A percentile compares a stretch with the other conserved stretches of the same genome.
Conservation (phyloP, 1,140 invertebrate species). For the Eriocheir sinensis region DNA sequence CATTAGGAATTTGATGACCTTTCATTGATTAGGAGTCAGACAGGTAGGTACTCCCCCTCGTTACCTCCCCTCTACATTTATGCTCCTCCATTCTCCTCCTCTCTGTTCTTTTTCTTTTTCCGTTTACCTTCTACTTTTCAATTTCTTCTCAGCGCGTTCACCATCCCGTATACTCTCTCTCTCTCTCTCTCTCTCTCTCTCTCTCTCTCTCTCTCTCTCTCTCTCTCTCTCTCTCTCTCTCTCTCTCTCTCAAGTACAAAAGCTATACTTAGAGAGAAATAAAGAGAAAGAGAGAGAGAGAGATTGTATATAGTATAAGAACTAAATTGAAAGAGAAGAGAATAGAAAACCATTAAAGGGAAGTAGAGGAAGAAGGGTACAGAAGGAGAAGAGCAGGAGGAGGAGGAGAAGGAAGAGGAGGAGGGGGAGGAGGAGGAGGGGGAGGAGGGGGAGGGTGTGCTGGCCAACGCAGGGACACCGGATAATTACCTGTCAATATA, state of each 20-base stretch:
- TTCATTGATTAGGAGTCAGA: constrained; percentile 48
- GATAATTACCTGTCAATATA: constrained; percentile 63
- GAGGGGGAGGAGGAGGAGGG: constrained; percentile 19
- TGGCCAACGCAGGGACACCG: constrained; percentile 52
- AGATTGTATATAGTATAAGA: not conserved
- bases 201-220: constrained; percentile 47
- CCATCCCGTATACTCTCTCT: not conserved
- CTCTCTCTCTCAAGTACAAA: not conserved
- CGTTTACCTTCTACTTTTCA: not conserved
- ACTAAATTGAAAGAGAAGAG: not conserved
- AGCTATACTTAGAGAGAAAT: not conserved
- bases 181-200: constrained; percentile 47
- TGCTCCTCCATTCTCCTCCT: not conserved
- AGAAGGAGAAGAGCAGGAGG: too few species aligned
- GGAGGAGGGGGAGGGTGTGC: not conserved
- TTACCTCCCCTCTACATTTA: not conserved
- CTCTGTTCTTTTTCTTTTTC: not conserved
- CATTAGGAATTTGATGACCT: constrained; percentile 65
- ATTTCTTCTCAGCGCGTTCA: not conserved
- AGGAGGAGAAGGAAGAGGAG: not conserved
- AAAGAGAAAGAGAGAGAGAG: constrained; percentile 18
- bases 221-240: constrained; percentile 47
- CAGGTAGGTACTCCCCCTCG: not conserved
- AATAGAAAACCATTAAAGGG: not conserved
- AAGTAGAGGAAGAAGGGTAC: too few species aligned